Base-by-base conservation (phyloP, 2,888 invertebrate genomes). In the Brenthis hecate region DNA sequence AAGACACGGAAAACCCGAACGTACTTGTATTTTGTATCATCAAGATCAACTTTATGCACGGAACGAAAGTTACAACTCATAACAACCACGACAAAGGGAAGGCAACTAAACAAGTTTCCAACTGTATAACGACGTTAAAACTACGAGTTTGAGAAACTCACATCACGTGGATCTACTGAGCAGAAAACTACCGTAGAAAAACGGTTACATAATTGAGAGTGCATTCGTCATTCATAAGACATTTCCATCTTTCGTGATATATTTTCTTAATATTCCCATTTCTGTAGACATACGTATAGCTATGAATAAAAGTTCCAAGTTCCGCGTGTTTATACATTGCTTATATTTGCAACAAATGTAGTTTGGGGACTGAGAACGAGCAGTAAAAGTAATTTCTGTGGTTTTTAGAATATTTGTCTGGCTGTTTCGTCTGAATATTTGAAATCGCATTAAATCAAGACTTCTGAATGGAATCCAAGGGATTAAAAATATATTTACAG, bases 31-130 rank as follows among this genome's bases (percentile, higher is more conserved):
- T 28, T 11, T 50, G 28, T 28, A 23, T 50, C 3, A 54, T 62
- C 4, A 19, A 62, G 43, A 53, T 53, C 13, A 62, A 53, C 43
- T 53, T 62, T 16, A 43, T 43, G 43, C 19, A 54, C 1, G 43
- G 19, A 43, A 19, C 13, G 14, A 54, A 53, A 53, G 36, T 54
- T 62, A 54, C 62, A 62, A 36, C 36, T 48, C 19, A 43, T 64
- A 56, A 55, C 64, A 56, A 28, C 47, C 55, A 64, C 28, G 55
- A 64, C 56, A 64, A 64, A 56, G 64, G 28, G 47, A 64, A 43
- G 47, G 32, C 53, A 64, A 56, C 54, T 64, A 64, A 47, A 47
- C 55, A 64, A 64, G 55, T 64, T 64, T 48, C 19, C 64, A 55
- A 55, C 28, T 14, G 53, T 53, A 48, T 56, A 48, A 64, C 55